Evolutionary conservation across 2,113 vertebrate genomes (phyloP).

Genomic region (Silurus meridionalis): DNA sequence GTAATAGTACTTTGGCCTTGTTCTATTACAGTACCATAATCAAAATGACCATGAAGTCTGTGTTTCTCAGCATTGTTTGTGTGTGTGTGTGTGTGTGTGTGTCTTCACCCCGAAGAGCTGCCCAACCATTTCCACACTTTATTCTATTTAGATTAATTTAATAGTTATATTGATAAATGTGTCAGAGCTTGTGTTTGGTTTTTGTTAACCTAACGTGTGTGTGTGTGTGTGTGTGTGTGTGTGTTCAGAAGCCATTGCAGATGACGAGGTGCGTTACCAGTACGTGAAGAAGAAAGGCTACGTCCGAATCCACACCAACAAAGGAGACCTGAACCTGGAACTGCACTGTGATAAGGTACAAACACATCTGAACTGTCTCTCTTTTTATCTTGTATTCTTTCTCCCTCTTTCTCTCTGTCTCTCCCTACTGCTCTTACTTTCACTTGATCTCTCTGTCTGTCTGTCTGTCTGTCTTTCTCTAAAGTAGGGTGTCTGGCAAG

Average conservation of each 20-base stretch:
- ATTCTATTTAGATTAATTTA: no score
- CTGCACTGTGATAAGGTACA: constrained; percentile 92
- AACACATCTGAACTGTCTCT: neutral
- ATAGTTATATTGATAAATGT: no score
- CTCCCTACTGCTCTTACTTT: neutral
- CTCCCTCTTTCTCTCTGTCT: neutral
- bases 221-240: neutral
- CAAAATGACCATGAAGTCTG: neutral
- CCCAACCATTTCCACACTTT: no score
- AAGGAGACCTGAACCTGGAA: constrained; percentile 92
- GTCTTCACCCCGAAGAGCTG: no score
- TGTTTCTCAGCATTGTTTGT: neutral
- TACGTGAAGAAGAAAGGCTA: constrained; percentile 98
- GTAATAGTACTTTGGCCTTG: neutral
- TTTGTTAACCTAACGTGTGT: neutral
- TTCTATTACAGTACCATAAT: neutral
- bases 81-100: neutral
- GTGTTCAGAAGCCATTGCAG: constrained; percentile 80
- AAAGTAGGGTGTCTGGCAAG: no score
- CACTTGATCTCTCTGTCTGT: neutral
- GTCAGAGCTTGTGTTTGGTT: no score
- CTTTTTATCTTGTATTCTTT: neutral
- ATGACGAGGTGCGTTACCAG: constrained; percentile 86
- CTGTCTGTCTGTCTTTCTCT: neutral
- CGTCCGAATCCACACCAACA: constrained; percentile 88